phyloP scores from a whole-genome alignment of 2,113 vertebrate genomes.

The Lagopus leucura region DNA sequence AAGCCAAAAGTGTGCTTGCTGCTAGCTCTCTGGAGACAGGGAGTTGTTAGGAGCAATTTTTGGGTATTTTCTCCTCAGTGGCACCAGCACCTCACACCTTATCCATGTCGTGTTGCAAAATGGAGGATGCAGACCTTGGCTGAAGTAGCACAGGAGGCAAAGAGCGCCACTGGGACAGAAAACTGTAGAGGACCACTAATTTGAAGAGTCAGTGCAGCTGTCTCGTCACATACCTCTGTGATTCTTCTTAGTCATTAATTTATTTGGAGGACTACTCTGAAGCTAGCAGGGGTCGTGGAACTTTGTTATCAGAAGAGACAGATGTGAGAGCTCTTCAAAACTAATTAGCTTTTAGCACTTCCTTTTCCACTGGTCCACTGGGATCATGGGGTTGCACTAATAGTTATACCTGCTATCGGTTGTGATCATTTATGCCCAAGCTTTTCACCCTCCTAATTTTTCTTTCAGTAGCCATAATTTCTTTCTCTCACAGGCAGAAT shows the following conservation, averaged over 20 bases:
- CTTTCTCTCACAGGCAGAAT: constrained; percentile 5
- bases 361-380: neutral
- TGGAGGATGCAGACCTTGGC: neutral
- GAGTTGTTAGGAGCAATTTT: neutral
- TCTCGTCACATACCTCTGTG: constrained; percentile 6
- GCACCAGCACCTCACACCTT: neutral
- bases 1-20: accelerated
- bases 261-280: constrained; percentile 18
- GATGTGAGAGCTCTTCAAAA: constrained; percentile 42
- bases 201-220: constrained; percentile 11
- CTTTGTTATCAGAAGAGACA: constrained; percentile 49
- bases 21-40: neutral
- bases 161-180: neutral
- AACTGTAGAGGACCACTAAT: neutral
- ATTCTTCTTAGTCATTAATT: constrained; percentile 36
- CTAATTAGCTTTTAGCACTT: constrained; percentile 58
- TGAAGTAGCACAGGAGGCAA: neutral
- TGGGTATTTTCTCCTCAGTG: neutral
- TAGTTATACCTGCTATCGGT: neutral
- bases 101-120: neutral
- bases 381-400: neutral
- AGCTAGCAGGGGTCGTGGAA: constrained; percentile 11
- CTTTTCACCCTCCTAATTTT: constrained; percentile 24
- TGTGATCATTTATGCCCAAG: constrained; percentile 25
- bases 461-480: constrained; percentile 29